Evolutionary conservation across 2,113 vertebrate species (phyloP).

Genomic region (Rhinogobius similis): DNA sequence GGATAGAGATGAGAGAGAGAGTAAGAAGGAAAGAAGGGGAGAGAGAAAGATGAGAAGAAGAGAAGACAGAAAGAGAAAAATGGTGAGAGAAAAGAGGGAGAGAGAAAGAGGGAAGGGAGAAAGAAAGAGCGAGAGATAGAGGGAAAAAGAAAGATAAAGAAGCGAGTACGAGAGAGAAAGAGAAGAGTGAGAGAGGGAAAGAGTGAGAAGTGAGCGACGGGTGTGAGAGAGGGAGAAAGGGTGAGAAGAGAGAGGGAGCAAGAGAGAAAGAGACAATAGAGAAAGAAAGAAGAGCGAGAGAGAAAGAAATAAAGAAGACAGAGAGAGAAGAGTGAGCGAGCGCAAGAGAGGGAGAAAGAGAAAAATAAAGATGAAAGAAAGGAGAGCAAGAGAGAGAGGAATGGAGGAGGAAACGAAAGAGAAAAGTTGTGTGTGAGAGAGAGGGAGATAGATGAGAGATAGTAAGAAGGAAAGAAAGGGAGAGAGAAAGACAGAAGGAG

Average conservation of each 20-base stretch:
- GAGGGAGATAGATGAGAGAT: not conserved
- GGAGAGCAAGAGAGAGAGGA: not conserved
- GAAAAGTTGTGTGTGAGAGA: not conserved
- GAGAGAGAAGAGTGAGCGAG: constrained; percentile 3
- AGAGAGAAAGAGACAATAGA: not conserved
- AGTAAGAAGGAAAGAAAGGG: not conserved
- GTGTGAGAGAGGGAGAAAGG: not conserved
- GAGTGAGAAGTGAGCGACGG: not conserved
- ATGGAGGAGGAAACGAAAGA: too few relatives aligned
- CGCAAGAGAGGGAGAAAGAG: not conserved
- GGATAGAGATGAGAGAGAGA: constrained; percentile 1
- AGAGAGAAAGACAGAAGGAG: not conserved
- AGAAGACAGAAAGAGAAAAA: constrained; percentile 5
- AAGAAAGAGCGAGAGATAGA: not conserved
- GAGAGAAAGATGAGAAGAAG: not conserved
- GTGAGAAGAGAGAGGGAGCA: not conserved
- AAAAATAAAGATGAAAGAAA: not conserved
- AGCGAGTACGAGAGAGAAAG: constrained; percentile 1
- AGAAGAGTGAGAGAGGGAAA: not conserved
- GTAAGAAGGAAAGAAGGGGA: not conserved
- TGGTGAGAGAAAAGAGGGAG: not conserved
- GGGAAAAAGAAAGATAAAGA: not conserved
- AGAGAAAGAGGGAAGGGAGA: not conserved
- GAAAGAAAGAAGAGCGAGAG: not conserved
- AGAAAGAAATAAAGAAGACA: not conserved